phyloP scores from a whole-genome alignment of 1,140 invertebrate species.

The Drosophila asahinai region DNA sequence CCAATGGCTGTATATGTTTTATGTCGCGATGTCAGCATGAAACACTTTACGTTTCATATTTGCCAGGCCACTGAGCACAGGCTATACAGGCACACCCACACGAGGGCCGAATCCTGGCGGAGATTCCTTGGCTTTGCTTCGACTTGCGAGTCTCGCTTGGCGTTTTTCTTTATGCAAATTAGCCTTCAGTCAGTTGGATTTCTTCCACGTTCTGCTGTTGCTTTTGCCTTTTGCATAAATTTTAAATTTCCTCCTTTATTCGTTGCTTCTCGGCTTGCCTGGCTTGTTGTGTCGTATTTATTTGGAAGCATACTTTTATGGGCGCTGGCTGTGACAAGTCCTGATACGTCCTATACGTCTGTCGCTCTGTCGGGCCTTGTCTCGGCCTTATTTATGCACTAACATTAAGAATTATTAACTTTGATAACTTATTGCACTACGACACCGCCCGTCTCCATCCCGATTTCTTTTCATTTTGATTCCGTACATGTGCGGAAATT shows the following conservation, averaged over 20 bases:
- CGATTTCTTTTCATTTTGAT: constrained; percentile 76
- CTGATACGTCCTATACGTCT: constrained; percentile 18
- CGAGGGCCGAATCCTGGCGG: neutral
- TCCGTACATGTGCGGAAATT: constrained; percentile 82
- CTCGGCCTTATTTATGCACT: constrained; percentile 77
- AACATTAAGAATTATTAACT: constrained; percentile 84
- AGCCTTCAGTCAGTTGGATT: constrained; percentile 54
- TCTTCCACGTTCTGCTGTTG: constrained; percentile 28
- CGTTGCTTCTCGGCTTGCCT: constrained; percentile 43
- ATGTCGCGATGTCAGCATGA: constrained; percentile 78
- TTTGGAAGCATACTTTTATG: constrained; percentile 64
- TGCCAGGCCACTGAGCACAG: constrained; percentile 67
- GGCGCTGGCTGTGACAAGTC: constrained; percentile 68
- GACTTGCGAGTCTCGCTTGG: constrained; percentile 53
- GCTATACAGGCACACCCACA: constrained; percentile 6
- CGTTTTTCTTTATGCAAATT: constrained; percentile 82
- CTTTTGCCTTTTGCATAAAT: constrained; percentile 76
- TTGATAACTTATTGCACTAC: constrained; percentile 82
- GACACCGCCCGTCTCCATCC: constrained; percentile 9
- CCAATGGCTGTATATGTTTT: constrained; percentile 35
- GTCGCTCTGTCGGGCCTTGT: constrained; percentile 3
- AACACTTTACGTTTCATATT: constrained; percentile 78
- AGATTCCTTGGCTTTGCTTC: constrained; percentile 12
- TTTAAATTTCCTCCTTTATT: constrained; percentile 75
- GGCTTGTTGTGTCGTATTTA: constrained; percentile 36